Conservation (phyloP, 1,140 invertebrate species). For the Neuroterus valhalla region DNA sequence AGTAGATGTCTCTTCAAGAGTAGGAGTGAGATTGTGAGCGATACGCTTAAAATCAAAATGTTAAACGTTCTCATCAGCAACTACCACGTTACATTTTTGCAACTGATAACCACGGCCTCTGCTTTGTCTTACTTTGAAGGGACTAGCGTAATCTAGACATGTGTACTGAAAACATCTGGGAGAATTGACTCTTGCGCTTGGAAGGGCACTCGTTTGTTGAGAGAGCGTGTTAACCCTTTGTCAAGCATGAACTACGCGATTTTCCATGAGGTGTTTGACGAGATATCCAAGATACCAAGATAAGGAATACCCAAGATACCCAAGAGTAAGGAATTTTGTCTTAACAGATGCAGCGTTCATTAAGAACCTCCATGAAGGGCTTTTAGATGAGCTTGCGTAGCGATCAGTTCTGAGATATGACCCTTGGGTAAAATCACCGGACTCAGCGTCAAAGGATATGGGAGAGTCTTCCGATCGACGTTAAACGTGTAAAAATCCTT, state of each 20-base stretch:
- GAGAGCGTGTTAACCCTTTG: background rate
- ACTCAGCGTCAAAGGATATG: too few species aligned
- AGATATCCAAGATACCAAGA: too few species aligned
- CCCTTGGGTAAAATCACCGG: too few species aligned
- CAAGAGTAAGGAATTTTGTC: background rate
- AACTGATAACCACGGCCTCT: background rate
- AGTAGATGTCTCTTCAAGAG: too few species aligned
- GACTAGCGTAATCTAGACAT: background rate
- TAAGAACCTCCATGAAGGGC: background rate
- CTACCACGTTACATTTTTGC: background rate
- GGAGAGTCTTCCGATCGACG: too few species aligned
- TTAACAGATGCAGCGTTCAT: background rate
- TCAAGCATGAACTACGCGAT: background rate
- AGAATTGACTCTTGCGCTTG: background rate
- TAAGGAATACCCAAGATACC: too few species aligned
- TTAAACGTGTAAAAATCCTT: too few species aligned
- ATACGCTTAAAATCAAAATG: too few species aligned
- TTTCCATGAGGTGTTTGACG: background rate
- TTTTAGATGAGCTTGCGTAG: background rate
- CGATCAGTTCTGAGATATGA: too few species aligned
- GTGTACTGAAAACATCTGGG: background rate
- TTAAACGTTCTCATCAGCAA: too few species aligned
- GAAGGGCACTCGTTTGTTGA: background rate
- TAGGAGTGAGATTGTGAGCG: too few species aligned
- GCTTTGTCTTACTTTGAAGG: background rate